Percentiles rank a stretch among this genome's conserved stretches.
Conservation (phyloP, 37 sponge, comb jelly and placozoan species). For the Haliclona indistincta region DNA sequence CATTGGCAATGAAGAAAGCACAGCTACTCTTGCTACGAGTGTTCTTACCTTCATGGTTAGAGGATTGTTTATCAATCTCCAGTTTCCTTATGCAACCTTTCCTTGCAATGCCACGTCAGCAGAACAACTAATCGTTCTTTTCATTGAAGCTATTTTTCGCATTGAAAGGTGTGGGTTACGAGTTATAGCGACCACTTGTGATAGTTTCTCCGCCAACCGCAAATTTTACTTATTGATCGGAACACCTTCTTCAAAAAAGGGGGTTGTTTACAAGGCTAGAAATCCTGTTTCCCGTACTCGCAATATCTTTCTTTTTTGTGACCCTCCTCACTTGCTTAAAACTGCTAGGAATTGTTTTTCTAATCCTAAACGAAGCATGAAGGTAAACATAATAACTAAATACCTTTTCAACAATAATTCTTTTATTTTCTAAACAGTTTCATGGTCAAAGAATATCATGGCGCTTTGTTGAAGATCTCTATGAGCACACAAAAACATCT, state of each 20-base stretch:
- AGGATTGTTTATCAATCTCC: conserved; percentile 26
- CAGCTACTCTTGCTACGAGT: too few relatives aligned
- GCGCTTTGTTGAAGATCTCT: background rate
- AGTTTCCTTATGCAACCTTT: conserved; percentile 35
- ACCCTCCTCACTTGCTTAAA: background rate
- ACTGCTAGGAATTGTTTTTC: background rate
- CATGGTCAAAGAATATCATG: background rate
- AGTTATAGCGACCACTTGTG: conserved; percentile 3
- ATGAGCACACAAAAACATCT: background rate
- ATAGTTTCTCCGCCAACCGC: conserved; percentile 10
- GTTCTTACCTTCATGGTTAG: conserved; percentile 43
- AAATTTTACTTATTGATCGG: background rate
- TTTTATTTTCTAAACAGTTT: too few relatives aligned
- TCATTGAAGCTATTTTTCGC: conserved; percentile 14
- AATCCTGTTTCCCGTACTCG: too few relatives aligned
- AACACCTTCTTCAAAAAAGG: background rate
- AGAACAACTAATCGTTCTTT: conserved; percentile 14
- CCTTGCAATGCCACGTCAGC: background rate
- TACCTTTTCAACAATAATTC: too few relatives aligned
- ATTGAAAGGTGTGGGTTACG: conserved; percentile 7
- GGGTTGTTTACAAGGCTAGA: background rate
- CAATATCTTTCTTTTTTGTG: background rate
- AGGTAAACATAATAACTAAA: background rate
- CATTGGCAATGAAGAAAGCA: too few relatives aligned
- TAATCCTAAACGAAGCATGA: background rate